A percentile compares a stretch with the other conserved stretches of the same genome.
These are phyloP conservation scores for Ictalurus punctatus DNA, from an alignment of 2,113 vertebrate genomes.

Conservation along the genomic window DNA sequence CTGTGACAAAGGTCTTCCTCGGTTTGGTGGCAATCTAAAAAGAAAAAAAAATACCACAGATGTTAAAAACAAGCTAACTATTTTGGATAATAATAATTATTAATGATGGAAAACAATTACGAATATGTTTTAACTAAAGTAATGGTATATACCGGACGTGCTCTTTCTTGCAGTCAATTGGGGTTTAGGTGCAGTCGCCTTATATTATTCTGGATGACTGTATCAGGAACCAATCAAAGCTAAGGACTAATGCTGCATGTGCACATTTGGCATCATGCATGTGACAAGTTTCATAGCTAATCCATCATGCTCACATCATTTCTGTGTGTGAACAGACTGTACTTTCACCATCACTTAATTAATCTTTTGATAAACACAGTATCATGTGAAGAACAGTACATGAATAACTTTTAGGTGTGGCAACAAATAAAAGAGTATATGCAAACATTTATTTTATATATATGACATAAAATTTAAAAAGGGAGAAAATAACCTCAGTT, in stretches of 20 bases:
- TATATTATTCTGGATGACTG: constrained; percentile 13
- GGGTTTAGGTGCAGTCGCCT: neutral
- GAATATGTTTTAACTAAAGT: neutral
- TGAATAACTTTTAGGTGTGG: neutral
- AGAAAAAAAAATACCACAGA: neutral
- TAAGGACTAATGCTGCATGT: neutral
- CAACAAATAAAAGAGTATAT: neutral
- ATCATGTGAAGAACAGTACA: neutral
- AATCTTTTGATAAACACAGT: neutral
- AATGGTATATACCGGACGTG: neutral
- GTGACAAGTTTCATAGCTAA: neutral
- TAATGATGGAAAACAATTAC: neutral
- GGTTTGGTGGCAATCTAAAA: neutral
- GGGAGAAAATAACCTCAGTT: too few species aligned
- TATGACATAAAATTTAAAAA: too few species aligned
- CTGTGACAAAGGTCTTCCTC: neutral
- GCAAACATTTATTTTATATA: neutral
- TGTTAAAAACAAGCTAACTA: neutral
- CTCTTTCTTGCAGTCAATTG: neutral
- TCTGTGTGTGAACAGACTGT: neutral
- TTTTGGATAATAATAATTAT: neutral
- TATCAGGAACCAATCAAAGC: constrained; percentile 21
- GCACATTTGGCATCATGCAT: neutral
- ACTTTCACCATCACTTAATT: neutral
- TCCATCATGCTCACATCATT: neutral